A percentile compares a stretch with the other conserved stretches of the same genome.
phyloP scores from a whole-genome alignment of 2,797 vertebrate species.

The Rallus crepitans region DNA sequence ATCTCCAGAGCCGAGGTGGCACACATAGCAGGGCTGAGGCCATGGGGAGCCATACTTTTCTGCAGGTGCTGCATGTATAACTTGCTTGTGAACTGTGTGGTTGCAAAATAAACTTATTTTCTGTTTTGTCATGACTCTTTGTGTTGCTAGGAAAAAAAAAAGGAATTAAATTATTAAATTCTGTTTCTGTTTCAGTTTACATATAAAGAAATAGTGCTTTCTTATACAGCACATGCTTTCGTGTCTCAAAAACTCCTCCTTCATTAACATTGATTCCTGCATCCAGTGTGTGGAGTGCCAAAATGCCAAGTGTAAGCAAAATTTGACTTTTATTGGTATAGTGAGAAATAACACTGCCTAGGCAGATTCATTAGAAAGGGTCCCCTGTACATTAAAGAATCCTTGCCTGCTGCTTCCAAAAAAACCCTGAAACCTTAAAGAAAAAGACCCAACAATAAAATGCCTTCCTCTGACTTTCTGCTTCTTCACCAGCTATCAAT shows the following conservation, averaged over 20 bases:
- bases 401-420: not conserved
- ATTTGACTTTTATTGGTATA: not conserved
- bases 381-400: not conserved
- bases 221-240: not conserved
- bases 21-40: not conserved
- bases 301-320: not conserved
- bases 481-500: not conserved
- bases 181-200: not conserved
- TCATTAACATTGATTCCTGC: not conserved
- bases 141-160: not conserved
- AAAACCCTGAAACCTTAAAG: not conserved
- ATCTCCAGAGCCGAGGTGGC: not conserved
- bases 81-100: not conserved
- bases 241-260: not conserved
- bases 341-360: not conserved
- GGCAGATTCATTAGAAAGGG: not conserved
- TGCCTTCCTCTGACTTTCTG: not conserved
- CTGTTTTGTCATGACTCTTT: not conserved
- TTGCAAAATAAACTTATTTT: not conserved
- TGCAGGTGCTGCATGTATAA: not conserved
- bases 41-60: not conserved
- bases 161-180: not conserved
- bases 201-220: not conserved
- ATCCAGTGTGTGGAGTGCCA: accelerated
- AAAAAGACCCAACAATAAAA: not conserved